A percentile compares a stretch with the other conserved stretches of the same genome.
These are phyloP conservation scores for Carettochelys insculpta DNA, from an alignment of 2,113 vertebrate species.

Conservation along the genomic window DNA sequence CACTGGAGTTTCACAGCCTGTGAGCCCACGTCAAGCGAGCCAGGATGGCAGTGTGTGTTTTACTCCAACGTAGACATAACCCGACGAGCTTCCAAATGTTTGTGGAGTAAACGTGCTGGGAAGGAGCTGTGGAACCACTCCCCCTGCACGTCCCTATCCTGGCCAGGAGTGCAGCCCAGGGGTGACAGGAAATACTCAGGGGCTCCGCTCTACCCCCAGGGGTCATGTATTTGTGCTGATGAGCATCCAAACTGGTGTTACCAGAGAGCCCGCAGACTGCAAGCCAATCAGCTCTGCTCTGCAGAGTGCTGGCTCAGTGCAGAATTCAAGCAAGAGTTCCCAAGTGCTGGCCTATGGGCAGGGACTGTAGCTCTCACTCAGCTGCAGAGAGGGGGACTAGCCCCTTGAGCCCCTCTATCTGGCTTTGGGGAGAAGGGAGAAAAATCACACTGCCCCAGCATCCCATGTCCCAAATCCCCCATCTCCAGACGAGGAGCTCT, in stretches of 20 bases:
- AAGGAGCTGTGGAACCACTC: background rate
- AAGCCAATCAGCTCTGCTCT: background rate
- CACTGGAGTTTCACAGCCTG: background rate
- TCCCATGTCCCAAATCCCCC: background rate
- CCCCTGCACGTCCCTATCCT: fast-evolving
- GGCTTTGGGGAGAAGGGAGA: background rate
- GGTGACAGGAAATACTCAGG: fast-evolving
- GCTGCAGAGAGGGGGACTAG: background rate
- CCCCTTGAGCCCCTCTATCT: background rate
- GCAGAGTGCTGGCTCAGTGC: background rate
- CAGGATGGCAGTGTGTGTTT: background rate
- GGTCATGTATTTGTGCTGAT: background rate
- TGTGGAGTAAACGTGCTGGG: background rate
- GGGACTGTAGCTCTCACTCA: constrained; percentile 1
- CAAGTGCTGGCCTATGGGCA: background rate
- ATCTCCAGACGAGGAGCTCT: background rate
- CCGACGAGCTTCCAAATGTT: background rate
- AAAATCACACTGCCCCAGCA: background rate
- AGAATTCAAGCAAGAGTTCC: background rate
- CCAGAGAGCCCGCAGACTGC: background rate
- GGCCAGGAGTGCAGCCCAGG: background rate
- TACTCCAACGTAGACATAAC: background rate
- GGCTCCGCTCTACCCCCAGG: background rate
- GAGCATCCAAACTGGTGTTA: background rate
- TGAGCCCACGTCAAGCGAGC: background rate